phyloP scores from a whole-genome alignment of 2,113 vertebrate genomes.

The Amphiprion percula region DNA sequence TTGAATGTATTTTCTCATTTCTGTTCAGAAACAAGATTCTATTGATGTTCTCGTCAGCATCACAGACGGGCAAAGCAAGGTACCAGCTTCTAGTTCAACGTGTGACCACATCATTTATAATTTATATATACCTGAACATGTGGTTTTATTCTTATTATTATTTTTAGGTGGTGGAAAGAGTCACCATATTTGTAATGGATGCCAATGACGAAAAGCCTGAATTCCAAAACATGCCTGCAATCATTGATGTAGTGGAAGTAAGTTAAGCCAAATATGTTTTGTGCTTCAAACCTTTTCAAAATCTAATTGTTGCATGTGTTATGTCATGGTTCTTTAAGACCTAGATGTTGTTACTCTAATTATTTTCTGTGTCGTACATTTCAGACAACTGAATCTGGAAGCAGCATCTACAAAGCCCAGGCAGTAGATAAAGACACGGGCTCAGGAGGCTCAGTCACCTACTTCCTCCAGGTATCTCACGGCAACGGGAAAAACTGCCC shows the following conservation, averaged over 20 bases:
- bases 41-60: conserved; percentile 94
- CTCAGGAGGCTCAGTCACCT: conserved; percentile 94
- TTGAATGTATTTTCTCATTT: conserved; percentile 5
- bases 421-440: conserved; percentile 93
- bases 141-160: background rate
- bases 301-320: too few relatives aligned
- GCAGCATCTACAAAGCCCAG: conserved; percentile 89
- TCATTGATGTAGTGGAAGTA: conserved; percentile 91
- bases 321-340: background rate
- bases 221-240: conserved; percentile 92
- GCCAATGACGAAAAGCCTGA: conserved; percentile 94
- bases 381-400: conserved; percentile 88
- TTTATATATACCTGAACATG: background rate
- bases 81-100: conserved; percentile 74
- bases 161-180: conserved; percentile 93
- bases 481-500: background rate
- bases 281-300: too few relatives aligned
- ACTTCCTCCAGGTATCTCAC: conserved; percentile 90
- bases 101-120: background rate
- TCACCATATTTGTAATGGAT: conserved; percentile 93
- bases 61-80: conserved; percentile 93
- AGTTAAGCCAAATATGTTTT: conserved; percentile 39
- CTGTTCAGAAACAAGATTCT: conserved; percentile 90
- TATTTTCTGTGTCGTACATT: conserved; percentile 30
- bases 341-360: background rate